Evolutionary conservation across 2,797 vertebrate species (phyloP).

Genomic region (Spinus pinus): DNA sequence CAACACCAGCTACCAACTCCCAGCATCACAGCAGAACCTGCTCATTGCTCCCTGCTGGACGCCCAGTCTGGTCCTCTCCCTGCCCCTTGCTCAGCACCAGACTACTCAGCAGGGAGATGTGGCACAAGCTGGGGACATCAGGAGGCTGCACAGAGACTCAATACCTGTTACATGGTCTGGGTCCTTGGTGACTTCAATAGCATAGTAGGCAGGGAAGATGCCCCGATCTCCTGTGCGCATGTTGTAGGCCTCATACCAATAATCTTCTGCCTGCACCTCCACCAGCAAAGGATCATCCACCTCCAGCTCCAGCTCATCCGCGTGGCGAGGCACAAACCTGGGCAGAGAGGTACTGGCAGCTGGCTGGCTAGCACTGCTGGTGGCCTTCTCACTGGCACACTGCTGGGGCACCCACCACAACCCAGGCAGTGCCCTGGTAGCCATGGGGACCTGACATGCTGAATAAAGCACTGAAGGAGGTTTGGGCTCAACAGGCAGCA

Average conservation of each 20-base stretch:
- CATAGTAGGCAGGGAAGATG: slow-evolving; percentile 94
- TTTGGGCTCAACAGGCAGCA: neutral
- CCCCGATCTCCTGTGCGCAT: slow-evolving; percentile 91
- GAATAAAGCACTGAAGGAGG: neutral
- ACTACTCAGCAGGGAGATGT: neutral
- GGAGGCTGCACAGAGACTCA: neutral
- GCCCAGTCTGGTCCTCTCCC: neutral
- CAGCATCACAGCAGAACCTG: neutral
- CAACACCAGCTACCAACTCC: neutral
- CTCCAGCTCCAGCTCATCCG: slow-evolving; percentile 93
- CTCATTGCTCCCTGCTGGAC: neutral
- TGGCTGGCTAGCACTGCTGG: neutral
- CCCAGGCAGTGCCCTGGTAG: neutral
- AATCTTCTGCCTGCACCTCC: slow-evolving; percentile 94
- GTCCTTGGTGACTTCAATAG: slow-evolving; percentile 90
- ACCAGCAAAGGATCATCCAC: slow-evolving; percentile 94
- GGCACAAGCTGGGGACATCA: neutral
- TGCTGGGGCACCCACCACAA: neutral
- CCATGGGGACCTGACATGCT: neutral
- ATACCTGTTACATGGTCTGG: slow-evolving; percentile 84
- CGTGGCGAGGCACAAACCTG: slow-evolving; percentile 95
- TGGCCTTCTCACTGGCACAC: neutral
- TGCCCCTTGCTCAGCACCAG: neutral
- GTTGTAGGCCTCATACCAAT: slow-evolving; percentile 97
- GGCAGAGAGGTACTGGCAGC: neutral